Percentiles rank a stretch among this genome's conserved stretches.
These are phyloP conservation scores for Coryphaenoides rupestris DNA, from an alignment of 2,113 vertebrate genomes.

Conservation along the genomic window DNA sequence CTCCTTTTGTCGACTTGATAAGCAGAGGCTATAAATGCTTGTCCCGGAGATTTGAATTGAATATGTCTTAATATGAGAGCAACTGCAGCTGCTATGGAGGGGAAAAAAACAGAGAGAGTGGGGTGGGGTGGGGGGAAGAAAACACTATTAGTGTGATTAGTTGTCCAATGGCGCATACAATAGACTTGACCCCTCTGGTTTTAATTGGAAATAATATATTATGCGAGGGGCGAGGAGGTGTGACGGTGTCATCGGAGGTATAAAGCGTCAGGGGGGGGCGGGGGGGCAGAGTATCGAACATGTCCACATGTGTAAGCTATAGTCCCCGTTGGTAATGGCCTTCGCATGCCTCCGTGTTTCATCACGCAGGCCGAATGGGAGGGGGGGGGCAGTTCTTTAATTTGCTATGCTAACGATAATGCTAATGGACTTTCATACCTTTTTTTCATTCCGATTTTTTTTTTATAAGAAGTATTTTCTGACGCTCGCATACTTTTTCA, in stretches of 20 bases:
- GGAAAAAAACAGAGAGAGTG: constrained; percentile 47
- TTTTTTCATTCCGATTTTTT: background rate
- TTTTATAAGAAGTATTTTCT: no score
- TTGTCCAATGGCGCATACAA: constrained; percentile 63
- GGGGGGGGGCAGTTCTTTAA: background rate
- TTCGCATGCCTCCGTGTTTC: background rate
- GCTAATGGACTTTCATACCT: background rate
- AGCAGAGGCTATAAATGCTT: constrained; percentile 70
- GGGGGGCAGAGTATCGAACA: background rate
- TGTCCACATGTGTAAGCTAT: background rate
- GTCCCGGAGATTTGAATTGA: constrained; percentile 70
- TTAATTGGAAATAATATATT: constrained; percentile 48
- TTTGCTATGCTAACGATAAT: background rate
- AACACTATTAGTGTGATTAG: constrained; percentile 72
- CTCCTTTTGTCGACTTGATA: constrained; percentile 74
- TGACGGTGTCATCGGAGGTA: constrained; percentile 49
- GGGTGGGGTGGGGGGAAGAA: constrained; percentile 47
- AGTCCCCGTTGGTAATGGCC: constrained; percentile 34
- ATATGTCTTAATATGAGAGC: constrained; percentile 78
- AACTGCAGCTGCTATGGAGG: constrained; percentile 75
- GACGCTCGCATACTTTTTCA: no score
- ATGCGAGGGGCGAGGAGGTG: constrained; percentile 27
- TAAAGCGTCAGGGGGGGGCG: no score
- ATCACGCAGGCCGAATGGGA: no score
- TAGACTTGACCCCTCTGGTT: constrained; percentile 35